Conservation (phyloP, 2,113 vertebrate genomes). For the Phasianus colchicus region DNA sequence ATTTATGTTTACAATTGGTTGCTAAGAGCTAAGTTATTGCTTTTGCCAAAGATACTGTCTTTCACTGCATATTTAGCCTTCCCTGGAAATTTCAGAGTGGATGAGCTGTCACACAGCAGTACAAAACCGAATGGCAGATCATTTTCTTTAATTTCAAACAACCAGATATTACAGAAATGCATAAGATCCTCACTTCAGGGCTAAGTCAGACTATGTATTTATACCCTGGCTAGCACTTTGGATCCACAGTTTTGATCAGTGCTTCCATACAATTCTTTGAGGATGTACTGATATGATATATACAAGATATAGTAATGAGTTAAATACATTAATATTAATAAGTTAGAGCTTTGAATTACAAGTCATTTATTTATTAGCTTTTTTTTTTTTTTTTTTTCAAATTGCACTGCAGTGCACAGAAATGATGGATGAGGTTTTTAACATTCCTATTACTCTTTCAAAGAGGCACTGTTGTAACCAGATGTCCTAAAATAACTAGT, state of each 20-base stretch:
- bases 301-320: not conserved
- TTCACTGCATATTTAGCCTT: conserved; percentile 3
- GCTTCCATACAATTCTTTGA: not conserved
- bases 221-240: not conserved
- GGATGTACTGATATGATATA: not conserved
- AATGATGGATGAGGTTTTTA: not conserved
- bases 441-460: not conserved
- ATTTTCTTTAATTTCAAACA: conserved; percentile 37
- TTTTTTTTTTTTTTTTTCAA: not conserved
- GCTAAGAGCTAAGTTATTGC: conserved; percentile 23
- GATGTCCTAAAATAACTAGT: not conserved
- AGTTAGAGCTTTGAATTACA: not conserved
- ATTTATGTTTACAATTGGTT: conserved; percentile 38
- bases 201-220: not conserved
- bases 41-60: conserved; percentile 2
- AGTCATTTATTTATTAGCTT: not conserved
- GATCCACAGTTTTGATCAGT: not conserved
- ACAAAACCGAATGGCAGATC: not conserved
- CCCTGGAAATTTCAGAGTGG: conserved; percentile 11
- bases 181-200: not conserved
- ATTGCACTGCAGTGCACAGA: not conserved
- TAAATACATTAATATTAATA: conserved; percentile 28
- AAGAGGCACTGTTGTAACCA: not conserved
- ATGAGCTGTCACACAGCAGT: conserved; percentile 16
- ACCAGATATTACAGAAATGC: conserved; percentile 15